phyloP scores from a whole-genome alignment of 2,888 invertebrate species.

The Caenorhabditis angaria region DNA sequence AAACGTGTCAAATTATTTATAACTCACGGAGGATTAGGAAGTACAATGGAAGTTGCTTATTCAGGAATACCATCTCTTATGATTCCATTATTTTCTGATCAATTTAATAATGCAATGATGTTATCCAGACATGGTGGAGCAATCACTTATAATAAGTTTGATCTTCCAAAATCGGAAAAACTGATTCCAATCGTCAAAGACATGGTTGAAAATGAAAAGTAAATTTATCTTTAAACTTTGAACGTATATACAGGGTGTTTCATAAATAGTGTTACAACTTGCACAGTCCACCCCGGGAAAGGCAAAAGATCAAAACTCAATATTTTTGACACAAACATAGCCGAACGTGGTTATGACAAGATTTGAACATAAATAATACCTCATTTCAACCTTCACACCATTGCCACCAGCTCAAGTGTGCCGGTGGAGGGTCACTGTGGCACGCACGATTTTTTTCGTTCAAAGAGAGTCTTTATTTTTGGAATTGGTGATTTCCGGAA shows the following conservation, averaged over 20 bases:
- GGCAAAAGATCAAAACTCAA: too few species aligned
- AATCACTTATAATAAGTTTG: constrained; percentile 13
- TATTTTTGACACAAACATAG: too few species aligned
- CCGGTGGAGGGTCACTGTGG: too few species aligned
- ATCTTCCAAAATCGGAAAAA: constrained; percentile 9
- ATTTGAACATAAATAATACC: too few species aligned
- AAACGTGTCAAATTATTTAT: constrained; percentile 28
- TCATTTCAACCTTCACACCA: too few species aligned
- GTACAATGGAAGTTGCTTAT: constrained; percentile 30
- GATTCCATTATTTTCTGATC: constrained; percentile 26
- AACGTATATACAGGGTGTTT: too few species aligned
- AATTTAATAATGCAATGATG: constrained; percentile 30
- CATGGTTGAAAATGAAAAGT: constrained; percentile 10
- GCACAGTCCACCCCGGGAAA: too few species aligned
- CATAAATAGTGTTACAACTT: too few species aligned
- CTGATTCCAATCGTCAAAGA: background rate
- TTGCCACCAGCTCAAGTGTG: too few species aligned
- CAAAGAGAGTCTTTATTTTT: background rate
- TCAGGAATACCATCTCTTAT: constrained; percentile 34
- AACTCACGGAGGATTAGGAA: constrained; percentile 36
- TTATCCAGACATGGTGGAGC: constrained; percentile 32
- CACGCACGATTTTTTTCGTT: background rate
- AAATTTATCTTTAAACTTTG: too few species aligned
- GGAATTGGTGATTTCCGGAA: background rate
- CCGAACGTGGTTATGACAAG: too few species aligned